Conservation (phyloP, 2,888 invertebrate species). For the Drosophila multiciliata region DNA sequence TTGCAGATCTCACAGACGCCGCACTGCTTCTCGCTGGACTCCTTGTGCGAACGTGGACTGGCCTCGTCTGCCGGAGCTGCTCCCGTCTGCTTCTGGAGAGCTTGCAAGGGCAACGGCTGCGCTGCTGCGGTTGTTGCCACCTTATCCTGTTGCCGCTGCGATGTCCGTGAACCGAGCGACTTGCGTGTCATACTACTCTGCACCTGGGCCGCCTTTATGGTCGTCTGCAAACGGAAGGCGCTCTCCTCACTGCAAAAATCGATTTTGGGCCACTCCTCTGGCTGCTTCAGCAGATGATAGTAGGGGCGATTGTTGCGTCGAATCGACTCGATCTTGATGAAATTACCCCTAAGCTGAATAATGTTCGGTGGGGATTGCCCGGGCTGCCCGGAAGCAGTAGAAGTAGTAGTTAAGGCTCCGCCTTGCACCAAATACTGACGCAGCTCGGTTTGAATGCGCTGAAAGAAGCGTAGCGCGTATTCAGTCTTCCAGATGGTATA, state of each 20-base stretch:
- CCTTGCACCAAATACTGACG: slow-evolving; percentile 71
- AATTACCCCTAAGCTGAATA: slow-evolving; percentile 87
- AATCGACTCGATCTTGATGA: slow-evolving; percentile 89
- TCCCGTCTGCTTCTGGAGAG: slow-evolving; percentile 45
- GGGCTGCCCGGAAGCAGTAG: neutral
- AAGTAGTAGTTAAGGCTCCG: slow-evolving; percentile 7
- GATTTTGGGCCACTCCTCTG: slow-evolving; percentile 84
- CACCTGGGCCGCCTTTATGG: slow-evolving; percentile 42
- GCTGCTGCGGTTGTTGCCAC: slow-evolving; percentile 24
- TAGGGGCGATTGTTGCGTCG: slow-evolving; percentile 83
- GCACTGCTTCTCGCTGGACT: slow-evolving; percentile 85
- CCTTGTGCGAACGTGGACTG: slow-evolving; percentile 66
- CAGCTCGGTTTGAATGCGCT: slow-evolving; percentile 86
- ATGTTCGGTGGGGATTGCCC: slow-evolving; percentile 18
- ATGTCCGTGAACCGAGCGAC: slow-evolving; percentile 80
- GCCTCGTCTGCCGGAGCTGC: slow-evolving; percentile 34
- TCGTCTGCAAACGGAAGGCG: slow-evolving; percentile 77
- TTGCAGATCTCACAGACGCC: slow-evolving; percentile 94
- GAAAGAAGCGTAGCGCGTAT: slow-evolving; percentile 88
- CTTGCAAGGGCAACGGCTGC: slow-evolving; percentile 28
- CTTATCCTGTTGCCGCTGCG: slow-evolving; percentile 71
- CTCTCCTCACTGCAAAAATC: slow-evolving; percentile 83
- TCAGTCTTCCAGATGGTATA: slow-evolving; percentile 87
- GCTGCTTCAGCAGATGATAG: slow-evolving; percentile 83
- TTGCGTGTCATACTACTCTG: slow-evolving; percentile 83